These are phyloP conservation scores for Loxodonta africana DNA, from an alignment of 2,113 vertebrate genomes.

Conservation along the genomic window DNA sequence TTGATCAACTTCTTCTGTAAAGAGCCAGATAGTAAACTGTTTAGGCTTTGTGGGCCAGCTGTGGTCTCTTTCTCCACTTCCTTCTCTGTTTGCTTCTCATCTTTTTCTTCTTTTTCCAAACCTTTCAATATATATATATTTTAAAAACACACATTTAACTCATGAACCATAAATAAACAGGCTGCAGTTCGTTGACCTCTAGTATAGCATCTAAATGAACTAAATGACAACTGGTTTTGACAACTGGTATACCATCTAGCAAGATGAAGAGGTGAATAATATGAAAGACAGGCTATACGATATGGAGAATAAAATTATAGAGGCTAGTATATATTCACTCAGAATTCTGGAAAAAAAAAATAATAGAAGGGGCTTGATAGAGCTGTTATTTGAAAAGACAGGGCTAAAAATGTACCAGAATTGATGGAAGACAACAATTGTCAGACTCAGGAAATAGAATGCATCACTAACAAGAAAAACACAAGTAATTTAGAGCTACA, in stretches of 20 bases:
- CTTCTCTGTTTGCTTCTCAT: no score
- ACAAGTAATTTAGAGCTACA: neutral
- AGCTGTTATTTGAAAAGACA: neutral
- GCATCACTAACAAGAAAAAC: neutral
- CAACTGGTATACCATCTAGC: neutral
- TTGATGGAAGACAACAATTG: neutral
- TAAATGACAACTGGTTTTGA: no score
- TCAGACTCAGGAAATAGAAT: neutral
- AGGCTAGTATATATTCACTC: neutral
- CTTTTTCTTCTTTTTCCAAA: no score
- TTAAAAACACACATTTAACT: neutral
- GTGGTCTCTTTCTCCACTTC: neutral
- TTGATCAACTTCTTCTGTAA: neutral
- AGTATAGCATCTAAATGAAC: no score
- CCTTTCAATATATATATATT: no score
- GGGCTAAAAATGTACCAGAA: neutral
- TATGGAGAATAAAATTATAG: neutral
- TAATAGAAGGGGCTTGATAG: neutral
- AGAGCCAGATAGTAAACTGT: neutral
- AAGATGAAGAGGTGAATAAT: neutral
- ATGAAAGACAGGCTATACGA: neutral
- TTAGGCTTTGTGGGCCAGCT: neutral
- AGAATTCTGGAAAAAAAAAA: neutral
- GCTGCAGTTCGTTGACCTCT: neutral
- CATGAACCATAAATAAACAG: neutral